Evolutionary conservation across 1,140 invertebrate species (phyloP).

Genomic region (Archegozetes longisetosus): DNA sequence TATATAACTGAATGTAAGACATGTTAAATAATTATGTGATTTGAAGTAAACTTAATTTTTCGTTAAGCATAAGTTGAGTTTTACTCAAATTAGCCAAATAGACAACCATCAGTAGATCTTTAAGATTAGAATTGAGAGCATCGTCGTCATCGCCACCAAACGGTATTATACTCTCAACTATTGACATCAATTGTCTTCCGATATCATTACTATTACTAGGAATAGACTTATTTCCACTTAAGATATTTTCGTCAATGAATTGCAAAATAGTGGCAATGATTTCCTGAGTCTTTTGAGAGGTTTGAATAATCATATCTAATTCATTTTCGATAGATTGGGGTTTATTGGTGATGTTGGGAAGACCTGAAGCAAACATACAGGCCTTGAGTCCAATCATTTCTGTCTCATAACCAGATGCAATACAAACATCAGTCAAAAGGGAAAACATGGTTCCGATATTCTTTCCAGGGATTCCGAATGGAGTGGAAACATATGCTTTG

Average conservation of each 20-base stretch:
- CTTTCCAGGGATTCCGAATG: constrained; percentile 67
- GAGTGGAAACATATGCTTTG: constrained; percentile 62
- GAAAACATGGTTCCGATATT: constrained; percentile 79
- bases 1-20: no score
- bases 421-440: constrained; percentile 38
- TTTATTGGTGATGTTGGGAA: constrained; percentile 10
- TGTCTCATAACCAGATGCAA: constrained; percentile 57
- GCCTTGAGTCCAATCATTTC: constrained; percentile 49
- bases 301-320: constrained; percentile 17
- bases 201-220: constrained; percentile 20
- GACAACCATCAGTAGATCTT: constrained; percentile 88
- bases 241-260: constrained; percentile 21
- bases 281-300: constrained; percentile 12
- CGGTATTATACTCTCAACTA: constrained; percentile 21
- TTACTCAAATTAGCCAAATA: constrained; percentile 88
- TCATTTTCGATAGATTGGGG: constrained; percentile 11
- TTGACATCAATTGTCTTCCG: constrained; percentile 23
- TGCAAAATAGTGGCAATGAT: constrained; percentile 14
- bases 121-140: constrained; percentile 16
- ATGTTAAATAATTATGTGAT: neutral
- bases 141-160: constrained; percentile 16
- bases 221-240: constrained; percentile 11
- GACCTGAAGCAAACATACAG: constrained; percentile 16
- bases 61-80: constrained; percentile 83
- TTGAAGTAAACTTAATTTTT: constrained; percentile 50